A percentile compares a stretch with the other conserved stretches of the same genome.
These are phyloP conservation scores for Nothocercus nigrocapillus DNA, from an alignment of 2,113 vertebrate species.

Conservation along the genomic window DNA sequence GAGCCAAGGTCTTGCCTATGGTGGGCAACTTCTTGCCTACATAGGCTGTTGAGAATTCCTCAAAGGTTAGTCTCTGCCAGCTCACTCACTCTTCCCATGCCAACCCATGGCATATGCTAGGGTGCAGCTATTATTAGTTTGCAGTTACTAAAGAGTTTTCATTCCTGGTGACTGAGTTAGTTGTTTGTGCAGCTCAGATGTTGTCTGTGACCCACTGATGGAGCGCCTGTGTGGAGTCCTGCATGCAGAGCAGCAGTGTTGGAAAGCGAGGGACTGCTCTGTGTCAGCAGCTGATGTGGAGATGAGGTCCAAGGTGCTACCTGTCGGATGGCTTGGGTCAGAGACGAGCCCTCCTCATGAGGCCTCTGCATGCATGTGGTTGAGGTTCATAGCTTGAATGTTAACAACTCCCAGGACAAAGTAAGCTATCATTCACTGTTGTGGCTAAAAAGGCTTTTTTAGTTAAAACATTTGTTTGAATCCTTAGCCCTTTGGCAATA, in stretches of 20 bases:
- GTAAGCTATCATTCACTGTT: accelerated
- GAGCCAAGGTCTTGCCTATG: neutral
- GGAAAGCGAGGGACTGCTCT: too few relatives aligned
- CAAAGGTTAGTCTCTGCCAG: neutral
- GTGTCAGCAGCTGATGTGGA: neutral
- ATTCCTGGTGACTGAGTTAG: neutral
- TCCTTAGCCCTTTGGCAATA: accelerated
- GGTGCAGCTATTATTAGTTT: too few relatives aligned
- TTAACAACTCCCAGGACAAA: neutral
- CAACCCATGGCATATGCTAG: neutral
- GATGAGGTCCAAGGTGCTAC: neutral
- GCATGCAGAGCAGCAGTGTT: neutral
- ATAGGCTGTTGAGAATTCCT: neutral
- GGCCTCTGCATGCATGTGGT: neutral
- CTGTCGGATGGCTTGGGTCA: neutral
- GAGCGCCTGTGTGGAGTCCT: neutral
- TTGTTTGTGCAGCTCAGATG: neutral
- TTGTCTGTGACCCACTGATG: neutral
- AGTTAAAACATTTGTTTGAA: neutral
- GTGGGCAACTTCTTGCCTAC: neutral
- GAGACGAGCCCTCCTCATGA: neutral
- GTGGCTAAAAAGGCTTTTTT: accelerated
- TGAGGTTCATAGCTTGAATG: neutral
- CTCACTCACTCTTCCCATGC: neutral
- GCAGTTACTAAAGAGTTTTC: neutral